Base-by-base conservation (phyloP, 2,888 invertebrate genomes). In the Drosophila suboccidentalis region DNA sequence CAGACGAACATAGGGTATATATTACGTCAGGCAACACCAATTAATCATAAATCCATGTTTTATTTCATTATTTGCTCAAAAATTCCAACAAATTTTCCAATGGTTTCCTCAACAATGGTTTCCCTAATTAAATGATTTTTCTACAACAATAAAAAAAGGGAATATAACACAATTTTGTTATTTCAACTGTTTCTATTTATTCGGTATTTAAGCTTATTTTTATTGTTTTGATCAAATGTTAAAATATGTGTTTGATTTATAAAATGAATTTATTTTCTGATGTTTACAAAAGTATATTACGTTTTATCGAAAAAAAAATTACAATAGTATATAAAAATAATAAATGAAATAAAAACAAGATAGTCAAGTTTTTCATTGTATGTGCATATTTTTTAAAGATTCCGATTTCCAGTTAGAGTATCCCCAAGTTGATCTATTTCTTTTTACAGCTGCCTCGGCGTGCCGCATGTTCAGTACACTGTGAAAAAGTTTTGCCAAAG, bases 401-500 rank as follows among this genome's bases (percentile, higher is more conserved):
- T 36, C 4, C 6, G 38, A 38, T 19, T 50, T 32, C 3, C 13
- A 39, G 32, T 41, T 17, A 63, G 79, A 61, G 79, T 51, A 75
- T 78, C 8, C 2, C 0, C 3, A 2, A 65, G 64, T 57, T 38
- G 44, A 49, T 49, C 49, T 60, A 39, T 4, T 41, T 60, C 34
- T 8, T 39, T 22, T 32, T 19, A 34, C 15, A 11, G 13, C n/a
- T n/a, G 11, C 9, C 19, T 22, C 4, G 17, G n/a, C 11, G 10
- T 50, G 15, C 26, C 11, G 17, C 8, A n/a, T 43, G 60, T 29
- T 26, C 41, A 47, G 41, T 46, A 41, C 32, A 13, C 34, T 62
- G 17, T 38, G 58, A 38, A 60, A 69, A 82, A 82, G 66, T 83
- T 88, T 61, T 13, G 34, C 58, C 71, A 78, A 80, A 88, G 83